These are phyloP conservation scores for Egretta garzetta DNA, from an alignment of 2,113 vertebrate species.

Conservation along the genomic window DNA sequence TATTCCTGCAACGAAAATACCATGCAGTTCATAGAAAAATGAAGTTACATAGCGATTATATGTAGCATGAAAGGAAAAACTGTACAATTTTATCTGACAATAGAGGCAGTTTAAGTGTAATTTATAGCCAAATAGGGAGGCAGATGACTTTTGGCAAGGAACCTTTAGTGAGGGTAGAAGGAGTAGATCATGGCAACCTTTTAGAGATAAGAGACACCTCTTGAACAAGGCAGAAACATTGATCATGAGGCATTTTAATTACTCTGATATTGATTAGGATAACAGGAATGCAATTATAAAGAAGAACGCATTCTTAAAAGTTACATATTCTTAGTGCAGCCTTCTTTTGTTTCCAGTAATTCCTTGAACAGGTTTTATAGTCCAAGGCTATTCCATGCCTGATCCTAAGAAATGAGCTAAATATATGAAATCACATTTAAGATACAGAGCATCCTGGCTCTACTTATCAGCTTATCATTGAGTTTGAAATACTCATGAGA, in stretches of 20 bases:
- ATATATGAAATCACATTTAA: slow-evolving; percentile 54
- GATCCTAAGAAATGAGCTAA: slow-evolving; percentile 46
- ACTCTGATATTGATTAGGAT: slow-evolving; percentile 39
- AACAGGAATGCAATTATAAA: slow-evolving; percentile 38
- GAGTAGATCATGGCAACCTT: slow-evolving; percentile 44
- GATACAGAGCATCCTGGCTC: slow-evolving; percentile 36
- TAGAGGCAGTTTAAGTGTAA: not conserved
- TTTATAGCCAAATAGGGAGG: slow-evolving; percentile 29
- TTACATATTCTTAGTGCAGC: not conserved
- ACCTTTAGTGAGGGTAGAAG: not conserved
- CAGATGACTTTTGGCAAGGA: not conserved
- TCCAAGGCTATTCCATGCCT: not conserved
- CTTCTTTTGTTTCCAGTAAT: slow-evolving; percentile 36
- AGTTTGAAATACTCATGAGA: slow-evolving; percentile 64
- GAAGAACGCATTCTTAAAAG: slow-evolving; percentile 7
- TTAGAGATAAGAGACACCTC: slow-evolving; percentile 51
- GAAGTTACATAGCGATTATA: not conserved
- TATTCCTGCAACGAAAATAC: slow-evolving; percentile 4
- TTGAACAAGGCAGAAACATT: slow-evolving; percentile 27
- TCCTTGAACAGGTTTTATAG: not conserved
- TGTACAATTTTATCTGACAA: not conserved
- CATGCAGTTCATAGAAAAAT: not conserved
- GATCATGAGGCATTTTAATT: slow-evolving; percentile 61
- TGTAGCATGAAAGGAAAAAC: not conserved
- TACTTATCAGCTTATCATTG: slow-evolving; percentile 64